phyloP scores from a whole-genome alignment of 2,113 vertebrate species.

The Zapus hudsonius region DNA sequence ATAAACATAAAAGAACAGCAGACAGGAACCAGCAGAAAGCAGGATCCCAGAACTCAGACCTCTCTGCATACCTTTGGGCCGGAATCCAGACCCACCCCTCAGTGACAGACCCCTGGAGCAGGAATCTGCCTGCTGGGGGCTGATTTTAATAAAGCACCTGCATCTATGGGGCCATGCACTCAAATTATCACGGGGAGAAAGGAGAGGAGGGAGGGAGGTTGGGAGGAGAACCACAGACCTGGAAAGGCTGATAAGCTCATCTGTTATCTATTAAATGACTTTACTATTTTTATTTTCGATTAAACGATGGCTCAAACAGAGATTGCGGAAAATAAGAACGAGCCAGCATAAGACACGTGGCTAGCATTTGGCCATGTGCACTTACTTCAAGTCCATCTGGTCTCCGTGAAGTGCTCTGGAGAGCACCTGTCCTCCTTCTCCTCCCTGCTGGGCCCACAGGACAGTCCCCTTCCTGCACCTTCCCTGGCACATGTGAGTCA shows the following conservation, averaged over 20 bases:
- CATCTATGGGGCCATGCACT: neutral
- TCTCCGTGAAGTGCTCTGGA: neutral
- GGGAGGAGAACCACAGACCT: too few species aligned
- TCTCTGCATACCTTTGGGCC: too few species aligned
- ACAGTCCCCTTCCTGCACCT: too few species aligned
- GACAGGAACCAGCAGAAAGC: too few species aligned
- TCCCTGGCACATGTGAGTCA: rapidly evolving
- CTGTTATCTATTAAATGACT: neutral
- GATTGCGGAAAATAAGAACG: conserved; percentile 27
- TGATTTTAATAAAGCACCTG: too few species aligned
- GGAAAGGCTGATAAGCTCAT: neutral
- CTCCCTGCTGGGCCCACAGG: neutral
- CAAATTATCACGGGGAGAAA: neutral
- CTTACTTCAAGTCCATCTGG: neutral
- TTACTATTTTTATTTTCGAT: conserved; percentile 12
- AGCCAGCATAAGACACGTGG: neutral
- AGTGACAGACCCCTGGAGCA: too few species aligned
- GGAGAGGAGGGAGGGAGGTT: neutral
- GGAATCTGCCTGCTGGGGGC: too few species aligned
- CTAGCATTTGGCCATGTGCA: neutral
- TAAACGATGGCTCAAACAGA: conserved; percentile 24
- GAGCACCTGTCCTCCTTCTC: neutral
- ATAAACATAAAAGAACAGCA: too few species aligned
- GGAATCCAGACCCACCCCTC: too few species aligned
- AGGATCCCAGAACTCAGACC: too few species aligned